These are phyloP conservation scores for Oncorhynchus kisutch DNA, from an alignment of 2,113 vertebrate genomes.

Conservation along the genomic window DNA sequence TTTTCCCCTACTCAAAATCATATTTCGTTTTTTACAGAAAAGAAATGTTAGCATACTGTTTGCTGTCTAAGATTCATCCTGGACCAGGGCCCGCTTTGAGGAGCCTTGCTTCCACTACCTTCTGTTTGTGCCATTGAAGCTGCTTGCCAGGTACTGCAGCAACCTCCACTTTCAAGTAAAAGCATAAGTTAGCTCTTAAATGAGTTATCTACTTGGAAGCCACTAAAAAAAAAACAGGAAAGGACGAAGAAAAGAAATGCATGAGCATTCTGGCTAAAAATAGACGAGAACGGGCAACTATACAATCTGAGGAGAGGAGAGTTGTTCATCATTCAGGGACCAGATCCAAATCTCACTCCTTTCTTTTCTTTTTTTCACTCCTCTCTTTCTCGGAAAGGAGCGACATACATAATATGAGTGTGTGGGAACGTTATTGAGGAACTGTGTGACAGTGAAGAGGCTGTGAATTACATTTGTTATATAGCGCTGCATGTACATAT, in stretches of 20 bases:
- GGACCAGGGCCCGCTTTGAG: not conserved
- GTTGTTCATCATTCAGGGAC: too few species aligned
- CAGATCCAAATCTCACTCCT: too few species aligned
- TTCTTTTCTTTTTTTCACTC: too few species aligned
- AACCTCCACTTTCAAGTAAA: slow-evolving; percentile 7
- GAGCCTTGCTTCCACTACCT: slow-evolving; percentile 18
- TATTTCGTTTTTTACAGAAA: too few species aligned
- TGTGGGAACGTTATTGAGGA: not conserved
- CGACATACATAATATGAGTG: not conserved
- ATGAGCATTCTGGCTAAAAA: slow-evolving; percentile 35
- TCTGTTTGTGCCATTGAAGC: slow-evolving; percentile 31
- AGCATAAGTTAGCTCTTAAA: not conserved
- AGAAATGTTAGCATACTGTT: too few species aligned
- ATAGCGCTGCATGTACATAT: too few species aligned
- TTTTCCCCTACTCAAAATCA: too few species aligned
- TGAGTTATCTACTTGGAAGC: not conserved
- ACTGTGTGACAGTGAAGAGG: not conserved
- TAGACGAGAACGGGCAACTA: slow-evolving; percentile 10
- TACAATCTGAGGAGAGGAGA: too few species aligned
- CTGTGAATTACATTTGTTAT: too few species aligned
- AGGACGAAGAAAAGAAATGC: slow-evolving; percentile 13
- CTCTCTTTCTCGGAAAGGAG: too few species aligned
- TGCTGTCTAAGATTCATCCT: too few species aligned
- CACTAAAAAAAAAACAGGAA: not conserved
- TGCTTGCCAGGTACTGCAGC: not conserved